Conservation (phyloP, 2,113 vertebrate genomes). For the Sula dactylatra region DNA sequence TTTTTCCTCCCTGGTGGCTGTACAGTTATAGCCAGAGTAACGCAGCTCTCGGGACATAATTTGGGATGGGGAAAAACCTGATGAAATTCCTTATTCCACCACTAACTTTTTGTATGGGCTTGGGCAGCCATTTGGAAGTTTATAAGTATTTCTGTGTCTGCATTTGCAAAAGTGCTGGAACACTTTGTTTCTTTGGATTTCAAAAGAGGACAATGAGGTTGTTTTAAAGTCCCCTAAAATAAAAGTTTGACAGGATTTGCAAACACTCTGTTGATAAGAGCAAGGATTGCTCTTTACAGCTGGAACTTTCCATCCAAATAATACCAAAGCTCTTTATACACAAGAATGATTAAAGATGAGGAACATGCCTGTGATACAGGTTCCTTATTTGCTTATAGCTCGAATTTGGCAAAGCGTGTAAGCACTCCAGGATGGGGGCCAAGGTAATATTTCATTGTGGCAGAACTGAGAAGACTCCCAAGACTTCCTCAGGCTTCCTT, state of each 20-base stretch:
- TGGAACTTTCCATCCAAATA: slow-evolving; percentile 24
- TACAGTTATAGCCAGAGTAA: neutral
- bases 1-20: neutral
- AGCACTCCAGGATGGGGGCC: neutral
- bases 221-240: neutral
- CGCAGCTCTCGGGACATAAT: neutral
- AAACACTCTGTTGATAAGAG: neutral
- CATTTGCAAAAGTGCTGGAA: neutral
- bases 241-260: neutral
- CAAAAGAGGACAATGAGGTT: neutral
- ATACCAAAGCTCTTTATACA: neutral
- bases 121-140: neutral
- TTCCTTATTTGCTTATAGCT: neutral
- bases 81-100: neutral
- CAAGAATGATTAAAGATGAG: neutral
- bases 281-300: neutral
- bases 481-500: neutral
- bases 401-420: neutral
- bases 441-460: neutral
- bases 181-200: neutral
- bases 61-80: neutral
- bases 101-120: neutral
- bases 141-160: neutral
- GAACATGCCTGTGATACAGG: neutral
- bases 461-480: neutral